Evolutionary conservation across 2,113 vertebrate species (phyloP).

Genomic region (Meriones unguiculatus): DNA sequence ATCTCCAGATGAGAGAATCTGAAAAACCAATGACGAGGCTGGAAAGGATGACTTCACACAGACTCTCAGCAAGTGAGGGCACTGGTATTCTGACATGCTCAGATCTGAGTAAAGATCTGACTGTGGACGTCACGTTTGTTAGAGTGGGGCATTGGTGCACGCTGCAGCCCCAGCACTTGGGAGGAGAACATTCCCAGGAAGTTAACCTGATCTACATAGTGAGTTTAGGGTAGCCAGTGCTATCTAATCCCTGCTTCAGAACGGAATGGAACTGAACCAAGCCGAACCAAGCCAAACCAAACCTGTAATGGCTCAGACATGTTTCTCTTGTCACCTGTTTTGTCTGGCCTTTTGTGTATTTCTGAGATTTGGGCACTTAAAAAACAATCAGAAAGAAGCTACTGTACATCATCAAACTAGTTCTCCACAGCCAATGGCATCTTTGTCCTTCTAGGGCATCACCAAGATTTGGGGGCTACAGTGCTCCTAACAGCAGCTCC

Average conservation of each 20-base stretch:
- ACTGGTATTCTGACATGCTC: neutral
- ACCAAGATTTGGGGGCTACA: neutral
- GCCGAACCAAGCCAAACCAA: neutral
- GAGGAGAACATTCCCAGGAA: neutral
- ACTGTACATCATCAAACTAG: neutral
- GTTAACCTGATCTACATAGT: neutral
- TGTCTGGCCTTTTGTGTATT: neutral
- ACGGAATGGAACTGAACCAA: neutral
- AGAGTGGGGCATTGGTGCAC: neutral
- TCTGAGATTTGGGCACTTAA: constrained; percentile 4
- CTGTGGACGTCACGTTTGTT: neutral
- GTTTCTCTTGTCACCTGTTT: neutral
- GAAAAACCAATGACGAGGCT: neutral
- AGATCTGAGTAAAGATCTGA: neutral
- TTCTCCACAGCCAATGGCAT: neutral
- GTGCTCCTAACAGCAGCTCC: neutral
- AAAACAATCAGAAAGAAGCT: constrained; percentile 15
- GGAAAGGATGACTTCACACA: neutral
- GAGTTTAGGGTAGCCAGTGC: neutral
- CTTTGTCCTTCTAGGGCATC: neutral
- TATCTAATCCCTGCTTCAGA: neutral
- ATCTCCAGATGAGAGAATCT: neutral
- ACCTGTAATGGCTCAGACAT: neutral
- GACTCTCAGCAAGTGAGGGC: neutral
- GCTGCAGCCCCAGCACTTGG: no score